Percentiles rank a stretch among this genome's conserved stretches.
phyloP scores from a whole-genome alignment of 2,888 invertebrate genomes.

The Carpatolechia fugitivella region DNA sequence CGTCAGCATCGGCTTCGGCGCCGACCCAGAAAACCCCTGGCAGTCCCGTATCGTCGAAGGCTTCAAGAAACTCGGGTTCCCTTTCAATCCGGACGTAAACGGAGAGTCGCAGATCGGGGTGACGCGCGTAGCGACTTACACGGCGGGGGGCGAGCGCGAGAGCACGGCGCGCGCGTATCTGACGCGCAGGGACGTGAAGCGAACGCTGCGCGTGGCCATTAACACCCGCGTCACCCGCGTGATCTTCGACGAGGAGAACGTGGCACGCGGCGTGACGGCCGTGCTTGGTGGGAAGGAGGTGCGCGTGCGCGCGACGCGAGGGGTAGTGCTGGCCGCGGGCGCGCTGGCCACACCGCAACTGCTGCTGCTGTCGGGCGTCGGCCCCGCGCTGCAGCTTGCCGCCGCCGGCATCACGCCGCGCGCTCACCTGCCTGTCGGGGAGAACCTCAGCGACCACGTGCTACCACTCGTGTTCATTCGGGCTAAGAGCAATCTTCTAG shows the following conservation, averaged over 20 bases:
- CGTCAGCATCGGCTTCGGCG: conserved; percentile 43
- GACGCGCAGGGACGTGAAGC: conserved; percentile 33
- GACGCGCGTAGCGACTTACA: conserved; percentile 42
- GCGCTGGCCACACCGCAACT: conserved; percentile 52
- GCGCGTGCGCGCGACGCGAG: conserved; percentile 39
- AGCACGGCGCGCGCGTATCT: conserved; percentile 52
- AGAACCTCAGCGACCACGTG: conserved; percentile 49
- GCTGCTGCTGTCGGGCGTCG: conserved; percentile 56
- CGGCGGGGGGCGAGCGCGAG: conserved; percentile 44
- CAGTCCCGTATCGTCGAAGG: conserved; percentile 39
- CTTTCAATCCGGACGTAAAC: conserved; percentile 49
- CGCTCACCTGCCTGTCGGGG: conserved; percentile 49
- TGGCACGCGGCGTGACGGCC: conserved; percentile 44
- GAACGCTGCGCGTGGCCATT: conserved; percentile 39
- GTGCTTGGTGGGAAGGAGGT: conserved; percentile 21
- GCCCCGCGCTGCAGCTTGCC: conserved; percentile 43
- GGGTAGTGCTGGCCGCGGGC: conserved; percentile 57
- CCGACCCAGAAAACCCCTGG: conserved; percentile 46
- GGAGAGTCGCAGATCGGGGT: conserved; percentile 53
- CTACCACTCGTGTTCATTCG: conserved; percentile 37
- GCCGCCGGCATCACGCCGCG: conserved; percentile 37
- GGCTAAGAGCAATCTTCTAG: conserved; percentile 29
- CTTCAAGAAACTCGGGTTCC: conserved; percentile 37
- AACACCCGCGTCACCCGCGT: conserved; percentile 44
- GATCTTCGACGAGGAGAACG: conserved; percentile 39